Evolutionary conservation across 1,140 invertebrate species (phyloP), one percentile per base, ranked within the genome.

Genomic region (Zaprionus nigranus): DNA sequence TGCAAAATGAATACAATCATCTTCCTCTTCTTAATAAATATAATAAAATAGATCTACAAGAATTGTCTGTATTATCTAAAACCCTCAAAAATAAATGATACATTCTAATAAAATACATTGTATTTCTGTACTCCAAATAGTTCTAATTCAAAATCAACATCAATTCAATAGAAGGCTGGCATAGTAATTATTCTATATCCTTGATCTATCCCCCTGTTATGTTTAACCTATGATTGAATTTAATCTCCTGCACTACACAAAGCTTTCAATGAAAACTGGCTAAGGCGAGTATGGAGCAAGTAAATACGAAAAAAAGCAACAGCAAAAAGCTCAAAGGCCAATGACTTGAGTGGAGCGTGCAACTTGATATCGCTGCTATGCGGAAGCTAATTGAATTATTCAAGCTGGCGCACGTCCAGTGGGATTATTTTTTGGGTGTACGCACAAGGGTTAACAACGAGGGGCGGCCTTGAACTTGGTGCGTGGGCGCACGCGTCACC

Each of bases 381-480:
- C 82, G 81, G 82, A 84, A 84, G 66, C 9, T 36, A 43, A 70
- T 51, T 49, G 30, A 58, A 62, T 67, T 62, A 62, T 58, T 43
- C 43, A 38, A 65, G 38, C 61, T 59, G 53, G 60, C 54, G 61
- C 67, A 34, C 43, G 61, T 57, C 59, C 34, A 62, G 34, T 38
- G 6, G 2, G 43, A 60, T 15, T 43, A 43, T 17, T 43, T 38
- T 43, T 34, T 12, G 36, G 38, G 46, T 49, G 46, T 24, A 65
- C 63, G 43, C 59, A 72, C 53, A 80, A 77, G 80, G 75, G 80
- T 75, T 75, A 51, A 69, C 26, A 28, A 34, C 20, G 13, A 38
- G 38, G 46, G 3, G 20, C 40, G 79, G 62, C 84, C 82, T 80
- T 90, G 79, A 90, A 85, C 85, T 90, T 85, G 72, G 61, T 38